Conservation (phyloP, 2,113 vertebrate species). For the human (Homo sapiens) region GRCh38 chr15:62892501-62893000, state of each 20-base stretch:
- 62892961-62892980: constrained; percentile 10
- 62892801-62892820: not conserved
- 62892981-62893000: not conserved
- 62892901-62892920: not conserved
- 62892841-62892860: not conserved
- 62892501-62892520: not conserved
- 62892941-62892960: constrained; percentile 28
- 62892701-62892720: not conserved
- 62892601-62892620: not conserved
- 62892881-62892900: not conserved
- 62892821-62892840: not conserved
- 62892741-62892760: not conserved
- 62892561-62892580: not conserved
- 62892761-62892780: not conserved
- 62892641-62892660: not conserved
- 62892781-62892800: not conserved
- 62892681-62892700: not conserved
- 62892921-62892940: not conserved
- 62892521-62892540: not conserved
- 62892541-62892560: not conserved
- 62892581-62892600: not conserved
- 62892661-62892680: not conserved
- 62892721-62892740: not conserved
- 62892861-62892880: not conserved
- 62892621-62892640: not conserved